Conservation (phyloP, 2,797 vertebrate genomes). For the Tapera naevia region DNA sequence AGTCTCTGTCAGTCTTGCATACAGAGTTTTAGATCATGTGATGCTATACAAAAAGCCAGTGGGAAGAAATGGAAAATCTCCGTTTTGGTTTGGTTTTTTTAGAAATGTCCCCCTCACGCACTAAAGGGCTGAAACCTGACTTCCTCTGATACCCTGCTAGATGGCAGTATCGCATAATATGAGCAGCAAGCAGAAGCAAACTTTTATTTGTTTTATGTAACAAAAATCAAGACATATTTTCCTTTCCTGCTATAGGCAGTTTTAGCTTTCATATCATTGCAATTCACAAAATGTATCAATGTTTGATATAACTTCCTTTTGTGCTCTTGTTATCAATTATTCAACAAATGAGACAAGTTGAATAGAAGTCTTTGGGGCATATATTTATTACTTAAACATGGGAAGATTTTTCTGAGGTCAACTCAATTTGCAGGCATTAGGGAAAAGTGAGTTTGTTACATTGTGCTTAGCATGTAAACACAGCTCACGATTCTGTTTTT, state of each 20-base stretch:
- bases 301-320: not conserved
- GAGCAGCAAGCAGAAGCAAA: not conserved
- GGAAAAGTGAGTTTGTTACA: not conserved
- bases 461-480: not conserved
- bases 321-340: not conserved
- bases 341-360: not conserved
- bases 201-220: not conserved
- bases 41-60: not conserved
- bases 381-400: not conserved
- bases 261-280: not conserved
- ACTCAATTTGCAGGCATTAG: not conserved
- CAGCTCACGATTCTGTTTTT: not conserved
- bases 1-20: not conserved
- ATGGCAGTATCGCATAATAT: not conserved
- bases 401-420: not conserved
- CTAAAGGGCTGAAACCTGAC: not conserved
- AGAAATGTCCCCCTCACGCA: not conserved
- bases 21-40: not conserved
- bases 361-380: not conserved
- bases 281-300: not conserved
- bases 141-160: slow-evolving; percentile 20
- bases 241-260: not conserved
- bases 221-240: not conserved
- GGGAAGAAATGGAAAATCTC: not conserved
- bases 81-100: not conserved